Evolutionary conservation across 2,113 vertebrate species (phyloP).

Genomic region (Hymenochirus boettgeri): DNA sequence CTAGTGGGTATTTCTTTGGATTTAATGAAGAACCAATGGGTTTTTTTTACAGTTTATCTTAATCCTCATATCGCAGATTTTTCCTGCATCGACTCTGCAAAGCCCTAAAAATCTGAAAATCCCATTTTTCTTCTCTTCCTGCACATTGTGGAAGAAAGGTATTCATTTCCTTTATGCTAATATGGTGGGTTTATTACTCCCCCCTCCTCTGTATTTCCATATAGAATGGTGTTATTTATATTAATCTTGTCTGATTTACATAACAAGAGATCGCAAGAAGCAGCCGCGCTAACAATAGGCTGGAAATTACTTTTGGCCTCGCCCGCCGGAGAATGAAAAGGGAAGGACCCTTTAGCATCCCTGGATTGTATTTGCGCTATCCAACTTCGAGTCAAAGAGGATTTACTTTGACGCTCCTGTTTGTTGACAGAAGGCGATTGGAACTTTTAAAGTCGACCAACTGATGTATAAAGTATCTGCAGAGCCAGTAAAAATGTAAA

Average conservation of each 20-base stretch:
- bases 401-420: constrained; percentile 1
- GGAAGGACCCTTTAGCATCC: neutral
- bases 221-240: neutral
- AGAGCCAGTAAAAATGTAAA: no score
- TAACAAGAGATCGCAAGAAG: constrained; percentile 10
- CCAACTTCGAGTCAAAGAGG: no score
- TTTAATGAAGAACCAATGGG: no score
- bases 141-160: neutral
- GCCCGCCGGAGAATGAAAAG: neutral
- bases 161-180: constrained; percentile 19
- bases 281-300: neutral
- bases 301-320: neutral
- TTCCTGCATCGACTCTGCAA: neutral
- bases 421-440: constrained; percentile 1
- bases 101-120: constrained; percentile 9
- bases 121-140: neutral
- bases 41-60: constrained; percentile 8
- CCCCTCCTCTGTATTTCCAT: neutral
- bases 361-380: no score
- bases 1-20: constrained; percentile 17
- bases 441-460: no score
- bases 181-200: neutral
- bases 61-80: constrained; percentile 9
- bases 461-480: no score
- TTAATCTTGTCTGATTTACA: constrained; percentile 26